Evolutionary conservation across 2,888 invertebrate species (phyloP), one percentile per base, ranked within the genome.

Genomic region (Pemphredon lugubris): DNA sequence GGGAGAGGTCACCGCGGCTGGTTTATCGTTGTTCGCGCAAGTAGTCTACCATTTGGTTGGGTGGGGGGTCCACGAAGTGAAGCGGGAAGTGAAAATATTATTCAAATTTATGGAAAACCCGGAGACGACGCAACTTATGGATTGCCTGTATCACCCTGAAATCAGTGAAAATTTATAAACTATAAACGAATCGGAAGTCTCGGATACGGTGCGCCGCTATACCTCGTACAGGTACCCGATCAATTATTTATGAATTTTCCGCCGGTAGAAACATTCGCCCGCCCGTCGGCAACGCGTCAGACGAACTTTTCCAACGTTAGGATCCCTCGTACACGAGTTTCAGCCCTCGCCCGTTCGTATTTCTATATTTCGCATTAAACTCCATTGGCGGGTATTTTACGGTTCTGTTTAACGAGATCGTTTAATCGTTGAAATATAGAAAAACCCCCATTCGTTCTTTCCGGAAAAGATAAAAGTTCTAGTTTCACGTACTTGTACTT

Each of bases 81-180:
- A 79, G 75, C 79, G 76, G 82, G 79, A 84, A 81, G 73, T 77
- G 77, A 71, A 54, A 82, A 84, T 82, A 80, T 74, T 76, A 85
- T 86, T 86, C 67, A 82, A 86, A 85, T 85, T 64, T 83, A 85
- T 85, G 85, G 82, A 79, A 84, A 81, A 73, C 66, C 64, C 55
- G 39, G 37, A 44, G 50, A 55, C 77, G 77, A 66, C 81, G 83
- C 77, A 77, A 86, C 80, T 84, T 84, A 83, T 82, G 69, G 75
- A n/a, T 82, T 79, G 77, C 47, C 73, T 79, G 79, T 82, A 75
- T 81, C 80, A 64, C 40, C 51, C 26, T 67, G 50, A 77, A 83
- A 84, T 79, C 83, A 68, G 69, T 73, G 69, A 76, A 79, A 79
- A 77, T 71, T 69, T 81, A 83, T 83, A 75, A 82, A 72, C 75